Evolutionary conservation across 64 coral and sea anemone genomes (phyloP).

Genomic region (Dendrophyllia cribrosa): DNA sequence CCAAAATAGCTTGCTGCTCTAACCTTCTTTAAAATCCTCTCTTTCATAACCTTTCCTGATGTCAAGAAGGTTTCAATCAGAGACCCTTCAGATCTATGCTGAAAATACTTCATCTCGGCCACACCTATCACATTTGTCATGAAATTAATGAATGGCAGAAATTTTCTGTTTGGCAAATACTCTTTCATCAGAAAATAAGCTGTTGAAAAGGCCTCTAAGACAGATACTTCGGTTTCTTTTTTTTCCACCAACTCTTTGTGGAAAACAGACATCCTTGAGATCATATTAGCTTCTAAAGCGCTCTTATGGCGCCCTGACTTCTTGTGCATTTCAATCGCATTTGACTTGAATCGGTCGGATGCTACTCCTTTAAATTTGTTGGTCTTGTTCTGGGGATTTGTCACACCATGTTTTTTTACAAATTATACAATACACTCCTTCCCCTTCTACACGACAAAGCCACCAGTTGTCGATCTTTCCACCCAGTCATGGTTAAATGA

Average conservation of each 20-base stretch:
- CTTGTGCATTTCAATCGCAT: no score
- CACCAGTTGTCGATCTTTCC: neutral
- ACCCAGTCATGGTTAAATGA: neutral
- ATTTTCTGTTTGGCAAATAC: conserved; percentile 19
- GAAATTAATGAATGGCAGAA: conserved; percentile 49
- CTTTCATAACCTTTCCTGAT: conserved; percentile 45
- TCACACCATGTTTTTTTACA: neutral
- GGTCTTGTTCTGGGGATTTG: no score
- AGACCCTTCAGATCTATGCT: conserved; percentile 49
- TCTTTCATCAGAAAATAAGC: conserved; percentile 51
- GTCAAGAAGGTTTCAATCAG: conserved; percentile 49
- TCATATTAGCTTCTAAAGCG: conserved; percentile 14
- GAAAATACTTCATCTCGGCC: conserved; percentile 52
- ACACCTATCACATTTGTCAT: conserved; percentile 56
- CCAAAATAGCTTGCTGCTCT: conserved; percentile 52
- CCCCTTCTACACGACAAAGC: neutral
- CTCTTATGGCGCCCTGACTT: neutral
- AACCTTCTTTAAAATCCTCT: conserved; percentile 41
- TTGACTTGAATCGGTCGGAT: no score
- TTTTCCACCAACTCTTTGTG: conserved; percentile 48
- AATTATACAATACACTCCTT: neutral
- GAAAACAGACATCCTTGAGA: conserved; percentile 54
- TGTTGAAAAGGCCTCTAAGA: conserved; percentile 42
- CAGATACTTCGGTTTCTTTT: conserved; percentile 52
- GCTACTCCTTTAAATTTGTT: no score